Evolutionary conservation across 1,140 invertebrate species (phyloP), one percentile per base, ranked within the genome.

Genomic region (Drosophila albomicans): DNA sequence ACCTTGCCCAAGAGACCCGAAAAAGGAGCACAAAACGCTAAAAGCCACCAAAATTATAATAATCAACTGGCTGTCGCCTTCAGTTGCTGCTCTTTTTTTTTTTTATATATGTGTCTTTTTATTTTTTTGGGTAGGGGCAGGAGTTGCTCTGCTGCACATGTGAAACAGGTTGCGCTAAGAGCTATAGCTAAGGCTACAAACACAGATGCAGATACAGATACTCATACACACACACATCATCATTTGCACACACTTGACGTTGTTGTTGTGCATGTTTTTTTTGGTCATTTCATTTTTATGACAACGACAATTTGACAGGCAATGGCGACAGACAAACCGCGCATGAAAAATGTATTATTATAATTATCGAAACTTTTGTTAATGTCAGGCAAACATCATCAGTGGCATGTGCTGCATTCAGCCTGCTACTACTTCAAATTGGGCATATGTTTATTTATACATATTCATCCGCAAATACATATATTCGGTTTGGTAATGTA

Each of bases 191-290:
- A 25, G 4, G 20, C 30, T 13, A n/a, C 5, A 25, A 25, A 25
- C 43, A 30, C 74, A 79, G 28, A 66, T 68, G 69, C 76, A 82
- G 51, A 38, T 46, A 68, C 64, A 48, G 8, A 45, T 64, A 11
- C 15, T 5, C 38, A 69, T 63, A 57, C 16, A 54, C 49, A 16
- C 25, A 63, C 13, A 16, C 35, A 43, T 58, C 43, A 45, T 20
- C 82, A 86, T 86, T 86, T 73, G 76, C 82, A 86, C 82, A 87
- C 84, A 82, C 79, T 87, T 86, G 75, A 75, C 46, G 51, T 66
- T 59, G 51, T 58, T 64, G 10, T 57, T 41, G 49, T 52, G 41
- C 45, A 43, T 49, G n/a, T 57, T 46, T 64, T 57, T 76, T 78
- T 82, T 76, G 51, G 48, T 35, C 69, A 82, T 87, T 52, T 75